Evolutionary conservation across 2,113 vertebrate genomes (phyloP).

Genomic region (Eclectus roratus): DNA sequence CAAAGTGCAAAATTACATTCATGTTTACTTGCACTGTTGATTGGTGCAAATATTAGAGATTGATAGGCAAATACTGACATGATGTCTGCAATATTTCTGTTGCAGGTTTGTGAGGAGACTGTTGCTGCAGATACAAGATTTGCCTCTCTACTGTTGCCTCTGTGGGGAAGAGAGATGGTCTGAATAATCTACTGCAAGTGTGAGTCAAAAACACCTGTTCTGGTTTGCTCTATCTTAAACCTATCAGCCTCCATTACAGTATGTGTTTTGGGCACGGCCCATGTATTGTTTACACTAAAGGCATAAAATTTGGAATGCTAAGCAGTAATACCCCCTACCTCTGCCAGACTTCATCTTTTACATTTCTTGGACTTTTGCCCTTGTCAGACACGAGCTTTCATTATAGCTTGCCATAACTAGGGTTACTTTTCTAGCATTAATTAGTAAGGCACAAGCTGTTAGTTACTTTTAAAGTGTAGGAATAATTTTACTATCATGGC

Average conservation of each 20-base stretch:
- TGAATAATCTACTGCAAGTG: background rate
- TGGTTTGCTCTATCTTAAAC: background rate
- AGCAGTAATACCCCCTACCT: background rate
- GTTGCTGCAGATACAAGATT: background rate
- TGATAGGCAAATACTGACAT: background rate
- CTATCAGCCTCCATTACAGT: background rate
- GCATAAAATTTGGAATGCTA: background rate
- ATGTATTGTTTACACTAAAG: background rate
- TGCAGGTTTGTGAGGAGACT: background rate
- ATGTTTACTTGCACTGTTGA: background rate
- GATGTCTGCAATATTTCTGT: accelerated
- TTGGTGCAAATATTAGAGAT: background rate
- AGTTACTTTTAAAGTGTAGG: background rate
- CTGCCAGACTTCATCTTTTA: background rate
- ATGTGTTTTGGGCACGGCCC: background rate
- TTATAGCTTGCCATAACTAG: background rate
- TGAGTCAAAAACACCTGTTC: background rate
- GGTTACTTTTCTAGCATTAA: background rate
- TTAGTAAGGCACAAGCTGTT: background rate
- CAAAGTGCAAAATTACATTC: background rate
- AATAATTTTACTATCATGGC: background rate
- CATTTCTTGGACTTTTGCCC: background rate
- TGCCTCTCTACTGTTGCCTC: background rate
- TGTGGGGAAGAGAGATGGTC: background rate
- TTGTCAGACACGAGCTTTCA: background rate